Percentiles rank a stretch among this genome's conserved stretches.
Evolutionary conservation across 1,140 invertebrate genomes (phyloP).

Genomic region (Steinernema feltiae): DNA sequence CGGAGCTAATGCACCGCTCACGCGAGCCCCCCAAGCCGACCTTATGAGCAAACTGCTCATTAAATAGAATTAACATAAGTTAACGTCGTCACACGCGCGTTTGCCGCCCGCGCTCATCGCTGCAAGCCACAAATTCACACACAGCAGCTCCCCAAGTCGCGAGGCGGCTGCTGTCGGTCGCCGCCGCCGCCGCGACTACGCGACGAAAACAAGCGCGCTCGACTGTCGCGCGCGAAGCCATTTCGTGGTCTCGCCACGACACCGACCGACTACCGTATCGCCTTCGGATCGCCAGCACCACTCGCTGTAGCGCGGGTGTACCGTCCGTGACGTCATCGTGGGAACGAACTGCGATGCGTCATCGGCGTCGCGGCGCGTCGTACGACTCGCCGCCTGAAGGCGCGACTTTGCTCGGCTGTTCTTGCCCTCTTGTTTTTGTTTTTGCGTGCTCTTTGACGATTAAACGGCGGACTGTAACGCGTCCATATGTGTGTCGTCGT

Average conservation of each 20-base stretch:
- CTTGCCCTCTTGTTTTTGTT: no score
- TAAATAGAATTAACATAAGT: constrained; percentile 14
- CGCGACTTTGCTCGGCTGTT: no score
- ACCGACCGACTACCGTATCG: background rate
- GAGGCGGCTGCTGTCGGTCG: background rate
- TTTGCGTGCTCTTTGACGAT: no score
- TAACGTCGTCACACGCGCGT: constrained; percentile 9
- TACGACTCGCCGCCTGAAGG: no score
- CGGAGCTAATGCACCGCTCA: background rate
- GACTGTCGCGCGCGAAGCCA: background rate
- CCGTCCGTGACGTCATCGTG: background rate
- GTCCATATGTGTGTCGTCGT: no score
- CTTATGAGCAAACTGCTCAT: background rate
- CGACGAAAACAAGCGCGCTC: constrained; percentile 9
- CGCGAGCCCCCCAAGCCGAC: background rate
- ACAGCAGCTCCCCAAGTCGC: background rate
- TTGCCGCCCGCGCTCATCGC: background rate
- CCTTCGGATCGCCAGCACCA: background rate
- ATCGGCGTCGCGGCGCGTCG: background rate
- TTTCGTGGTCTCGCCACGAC: background rate
- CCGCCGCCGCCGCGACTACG: background rate
- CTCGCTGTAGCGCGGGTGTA: no score
- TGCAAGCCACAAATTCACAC: background rate
- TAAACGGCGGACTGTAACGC: no score
- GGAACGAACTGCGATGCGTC: background rate